Base-by-base conservation (phyloP, 2,888 invertebrate species). In the Xylota sylvarum region DNA sequence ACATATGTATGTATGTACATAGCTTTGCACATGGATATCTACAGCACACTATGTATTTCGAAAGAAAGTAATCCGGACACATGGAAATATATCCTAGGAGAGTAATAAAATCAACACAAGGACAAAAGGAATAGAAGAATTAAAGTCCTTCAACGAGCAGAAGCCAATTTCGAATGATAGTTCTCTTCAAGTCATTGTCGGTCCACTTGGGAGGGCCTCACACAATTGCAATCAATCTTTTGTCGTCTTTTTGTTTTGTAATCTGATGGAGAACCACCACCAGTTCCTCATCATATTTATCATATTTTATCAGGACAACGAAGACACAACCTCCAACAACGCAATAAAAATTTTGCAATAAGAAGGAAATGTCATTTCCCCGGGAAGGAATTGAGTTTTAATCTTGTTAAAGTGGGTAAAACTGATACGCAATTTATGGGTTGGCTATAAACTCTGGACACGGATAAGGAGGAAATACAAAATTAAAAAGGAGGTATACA, bases 341-440 rank as follows among this genome's bases (percentile, higher is more conserved):
- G 55, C 23, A 56, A 27, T 52, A 64, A 48, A 23, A 37, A 37
- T 55, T 23, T 35, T 5, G 7, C 52, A 79, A 56, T 72, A 72
- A 56, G 64, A 30, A 37, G 56, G 52, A 48, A 46, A 37, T 80
- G 65, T 19, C 73, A 65, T 73, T 80, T 69, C 77, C 77, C 17
- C 10, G 35, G 48, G 77, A 86, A 86, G 48, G 81, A 86, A 86
- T 81, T 56, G 67, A 62, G 72, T 77, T 86, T 86, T 81, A 81
- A 86, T 86, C 81, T 77, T 77, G 81, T 86, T 73, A 82, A 86
- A 72, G 73, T 73, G 73, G 69, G 73, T 82, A 81, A 82, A 82
- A 77, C 77, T 81, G 78, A 86, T 86, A 86, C 77, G 73, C 82
- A 86, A 78, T 81, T 86, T 82, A 82, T 82, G 82, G 72, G 43